Evolutionary conservation across 92 coral and sea anemone species (phyloP).

Genomic region (Porites cylindrica): DNA sequence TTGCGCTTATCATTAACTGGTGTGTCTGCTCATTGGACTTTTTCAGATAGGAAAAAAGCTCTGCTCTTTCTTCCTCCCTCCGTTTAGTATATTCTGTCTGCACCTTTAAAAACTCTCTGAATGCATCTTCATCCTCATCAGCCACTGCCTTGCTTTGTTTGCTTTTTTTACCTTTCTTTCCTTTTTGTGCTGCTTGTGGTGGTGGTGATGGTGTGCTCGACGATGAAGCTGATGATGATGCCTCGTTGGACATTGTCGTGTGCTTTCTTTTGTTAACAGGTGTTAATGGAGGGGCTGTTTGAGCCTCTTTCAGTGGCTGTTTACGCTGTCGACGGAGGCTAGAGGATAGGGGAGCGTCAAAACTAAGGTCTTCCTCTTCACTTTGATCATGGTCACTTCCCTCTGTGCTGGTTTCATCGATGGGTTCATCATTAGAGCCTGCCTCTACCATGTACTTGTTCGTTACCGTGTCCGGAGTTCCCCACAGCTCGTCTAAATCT

Average conservation of each 20-base stretch:
- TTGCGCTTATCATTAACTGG: slow-evolving; percentile 11
- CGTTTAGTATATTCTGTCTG: slow-evolving; percentile 27
- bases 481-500: slow-evolving; percentile 36
- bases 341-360: slow-evolving; percentile 28
- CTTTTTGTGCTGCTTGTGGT: slow-evolving; percentile 14
- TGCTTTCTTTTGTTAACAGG: background rate
- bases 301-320: slow-evolving; percentile 6
- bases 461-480: slow-evolving; percentile 26
- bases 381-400: slow-evolving; percentile 19
- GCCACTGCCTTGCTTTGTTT: slow-evolving; percentile 19
- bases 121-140: slow-evolving; percentile 32
- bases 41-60: slow-evolving; percentile 20
- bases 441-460: slow-evolving; percentile 31
- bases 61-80: slow-evolving; percentile 40
- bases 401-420: slow-evolving; percentile 21
- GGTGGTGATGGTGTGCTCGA: slow-evolving; percentile 10
- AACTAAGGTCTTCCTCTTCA: slow-evolving; percentile 13
- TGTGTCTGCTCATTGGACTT: slow-evolving; percentile 38
- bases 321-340: background rate
- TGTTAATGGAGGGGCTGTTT: background rate
- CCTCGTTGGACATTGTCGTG: background rate
- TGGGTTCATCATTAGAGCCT: slow-evolving; percentile 18
- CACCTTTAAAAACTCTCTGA: slow-evolving; percentile 34
- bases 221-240: background rate
- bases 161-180: slow-evolving; percentile 30